These are phyloP conservation scores for Bolborhynchus lineola DNA, from an alignment of 2,113 vertebrate genomes.

Conservation along the genomic window DNA sequence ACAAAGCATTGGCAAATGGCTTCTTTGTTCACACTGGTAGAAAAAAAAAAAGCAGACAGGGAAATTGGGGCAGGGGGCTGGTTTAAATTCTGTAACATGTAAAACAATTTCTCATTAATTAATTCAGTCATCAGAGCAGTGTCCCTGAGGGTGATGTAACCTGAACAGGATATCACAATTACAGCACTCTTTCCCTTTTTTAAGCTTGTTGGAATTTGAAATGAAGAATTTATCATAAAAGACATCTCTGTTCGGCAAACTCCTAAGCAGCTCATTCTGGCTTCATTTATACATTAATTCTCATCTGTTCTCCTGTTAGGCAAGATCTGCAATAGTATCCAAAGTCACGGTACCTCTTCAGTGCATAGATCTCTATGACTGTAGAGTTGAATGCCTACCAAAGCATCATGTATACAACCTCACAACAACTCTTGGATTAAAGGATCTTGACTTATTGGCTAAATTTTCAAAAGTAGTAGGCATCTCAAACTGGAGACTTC, in stretches of 20 bases:
- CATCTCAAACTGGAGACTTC: not conserved
- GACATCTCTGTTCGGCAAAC: not conserved
- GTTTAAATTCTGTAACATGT: conserved; percentile 33
- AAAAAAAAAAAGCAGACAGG: conserved; percentile 1
- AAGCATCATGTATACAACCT: not conserved
- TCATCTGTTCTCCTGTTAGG: not conserved
- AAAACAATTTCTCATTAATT: conserved; percentile 53
- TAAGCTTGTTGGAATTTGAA: conserved; percentile 24
- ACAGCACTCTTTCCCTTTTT: conserved; percentile 9
- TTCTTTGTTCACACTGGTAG: conserved; percentile 46
- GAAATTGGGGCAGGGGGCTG: not conserved
- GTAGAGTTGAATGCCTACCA: not conserved
- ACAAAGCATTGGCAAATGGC: conserved; percentile 55
- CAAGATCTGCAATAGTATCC: not conserved
- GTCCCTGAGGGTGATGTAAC: conserved; percentile 49
- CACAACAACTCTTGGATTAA: not conserved
- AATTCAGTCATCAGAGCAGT: conserved; percentile 48
- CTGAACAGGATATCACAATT: conserved; percentile 57
- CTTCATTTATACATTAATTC: not conserved
- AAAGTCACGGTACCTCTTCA: not conserved
- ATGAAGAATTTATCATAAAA: conserved; percentile 47
- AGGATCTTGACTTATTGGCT: not conserved
- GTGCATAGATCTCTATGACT: not conserved
- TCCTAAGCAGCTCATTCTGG: not conserved
- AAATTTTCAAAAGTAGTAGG: not conserved